Evolutionary conservation across 2,888 invertebrate genomes (phyloP), one percentile per base, ranked within the genome.

Genomic region (Lamellibrachia satsuma): DNA sequence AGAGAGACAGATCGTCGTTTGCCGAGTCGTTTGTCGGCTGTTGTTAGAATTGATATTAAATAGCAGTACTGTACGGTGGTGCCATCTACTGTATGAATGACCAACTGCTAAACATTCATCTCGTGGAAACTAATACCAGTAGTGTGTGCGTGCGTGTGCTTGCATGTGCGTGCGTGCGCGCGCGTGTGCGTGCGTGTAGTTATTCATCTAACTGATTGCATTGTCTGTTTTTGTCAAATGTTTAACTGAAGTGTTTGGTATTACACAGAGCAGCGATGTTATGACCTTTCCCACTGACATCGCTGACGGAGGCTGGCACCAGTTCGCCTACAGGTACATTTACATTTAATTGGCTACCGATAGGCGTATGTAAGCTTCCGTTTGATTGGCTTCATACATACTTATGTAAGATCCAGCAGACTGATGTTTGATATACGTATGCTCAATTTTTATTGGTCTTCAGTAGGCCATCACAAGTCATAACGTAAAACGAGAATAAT

Each of bases 261-360:
- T 6, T n/a, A 11, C 22, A 22, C 75, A 75, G 75, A 75, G 75
- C 75, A 75, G 75, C 22, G 75, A 75, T n/a, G 75, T 75, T 6
- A n/a, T 75, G 22, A 91, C 92, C 91, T 95, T 95, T 93, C 93
- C 94, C 52, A 93, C 95, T n/a, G 93, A 94, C 75, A 90, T 95
- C 0, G 93, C 93, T 11, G 95, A 95, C 92, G 94, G 94, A 51
- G 91, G 92, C 11, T 96, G 96, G 96, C 95, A 95, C 92, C 94
- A 94, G 90, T 91, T 95, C 52, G 95, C 95, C 4, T 92, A 95
- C n/a, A 94, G 94, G 75, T 75, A 75, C 15, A 75, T 22, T 11
- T 6, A 15, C 2, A 6, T 75, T 75, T 75, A 6, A 75, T 75
- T 75, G 75, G 22, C 22, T 22, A 75, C 15, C 9, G n/a, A 22